Evolutionary conservation across 92 coral and sea anemone genomes (phyloP), one percentile per base, ranked within the genome.

Genomic region (Zoanthus solanderi): DNA sequence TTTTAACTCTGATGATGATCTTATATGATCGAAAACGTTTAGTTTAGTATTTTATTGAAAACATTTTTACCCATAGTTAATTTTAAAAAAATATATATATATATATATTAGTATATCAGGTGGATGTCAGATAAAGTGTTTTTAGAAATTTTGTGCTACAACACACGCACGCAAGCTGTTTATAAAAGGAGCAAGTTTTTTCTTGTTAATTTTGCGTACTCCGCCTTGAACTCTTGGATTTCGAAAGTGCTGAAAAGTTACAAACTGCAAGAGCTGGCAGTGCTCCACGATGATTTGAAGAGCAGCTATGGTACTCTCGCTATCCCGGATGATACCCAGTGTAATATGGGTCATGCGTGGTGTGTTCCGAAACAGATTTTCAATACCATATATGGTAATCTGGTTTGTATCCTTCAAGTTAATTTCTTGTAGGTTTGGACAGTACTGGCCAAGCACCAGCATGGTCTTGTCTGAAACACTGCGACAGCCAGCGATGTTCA

Each of bases 211-310:
- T 66, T 94, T 92, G 34, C 90, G 93, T 3, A 87, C 87, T 9
- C 98, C 94, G 15, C 91, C 95, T 11, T 87, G 69, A 16, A 82
- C 89, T 68, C 76, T 71, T 17, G 88, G 88, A 56, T 83, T 89
- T 85, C 91, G 78, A 54, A 84, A 90, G 73, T 94, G 98, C 79
- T 94, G 98, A 80, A 94, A 94, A 37, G 95, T 93, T 15, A 94
- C 83, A 82, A 92, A 93, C 89, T 91, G 90, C 15, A 94, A 74
- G 30, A 76, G 78, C 46, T 67, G 66, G 60, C 98, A 94, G 52
- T 93, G 87, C 63, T 87, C 88, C 7, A 93, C 94, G 4, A 94
- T 89, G 32, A 93, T 91, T 58, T 92, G 93, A 34, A 94, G 73
- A 37, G 95, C 95, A 32, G 92, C 88, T 76, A 92, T 86, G 7